phyloP scores from a whole-genome alignment of 2,113 vertebrate species.

The Acrocephalus arundinaceus region DNA sequence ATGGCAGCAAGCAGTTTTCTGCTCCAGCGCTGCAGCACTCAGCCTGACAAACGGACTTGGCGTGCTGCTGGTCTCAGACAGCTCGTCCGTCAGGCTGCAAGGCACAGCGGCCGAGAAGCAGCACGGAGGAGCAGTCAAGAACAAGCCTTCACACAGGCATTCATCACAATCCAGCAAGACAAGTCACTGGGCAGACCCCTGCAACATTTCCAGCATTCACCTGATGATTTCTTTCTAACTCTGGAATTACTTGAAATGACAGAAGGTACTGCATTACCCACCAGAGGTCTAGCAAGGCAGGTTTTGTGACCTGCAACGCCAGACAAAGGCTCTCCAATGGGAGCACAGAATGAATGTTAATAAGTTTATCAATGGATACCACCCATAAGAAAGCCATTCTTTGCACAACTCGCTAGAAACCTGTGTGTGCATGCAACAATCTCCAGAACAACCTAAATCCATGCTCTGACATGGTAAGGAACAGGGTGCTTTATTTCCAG shows the following conservation, averaged over 20 bases:
- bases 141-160: background rate
- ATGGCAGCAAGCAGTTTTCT: background rate
- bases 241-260: background rate
- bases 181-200: background rate
- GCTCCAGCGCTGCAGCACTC: background rate
- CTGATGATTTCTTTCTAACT: background rate
- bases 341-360: background rate
- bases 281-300: background rate
- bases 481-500: background rate
- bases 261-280: background rate
- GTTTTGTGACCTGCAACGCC: background rate
- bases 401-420: background rate
- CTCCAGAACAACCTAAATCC: background rate
- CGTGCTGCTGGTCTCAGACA: background rate
- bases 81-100: fast-evolving
- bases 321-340: background rate
- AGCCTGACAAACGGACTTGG: fast-evolving
- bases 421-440: background rate
- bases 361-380: background rate
- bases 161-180: background rate
- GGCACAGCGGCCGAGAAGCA: background rate
- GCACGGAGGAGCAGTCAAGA: fast-evolving
- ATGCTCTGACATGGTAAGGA: background rate
- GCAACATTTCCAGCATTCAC: background rate
- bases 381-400: background rate